Evolutionary conservation across 2,113 vertebrate genomes (phyloP), one percentile per base, ranked within the genome.

Genomic region (Pedionomus torquatus): DNA sequence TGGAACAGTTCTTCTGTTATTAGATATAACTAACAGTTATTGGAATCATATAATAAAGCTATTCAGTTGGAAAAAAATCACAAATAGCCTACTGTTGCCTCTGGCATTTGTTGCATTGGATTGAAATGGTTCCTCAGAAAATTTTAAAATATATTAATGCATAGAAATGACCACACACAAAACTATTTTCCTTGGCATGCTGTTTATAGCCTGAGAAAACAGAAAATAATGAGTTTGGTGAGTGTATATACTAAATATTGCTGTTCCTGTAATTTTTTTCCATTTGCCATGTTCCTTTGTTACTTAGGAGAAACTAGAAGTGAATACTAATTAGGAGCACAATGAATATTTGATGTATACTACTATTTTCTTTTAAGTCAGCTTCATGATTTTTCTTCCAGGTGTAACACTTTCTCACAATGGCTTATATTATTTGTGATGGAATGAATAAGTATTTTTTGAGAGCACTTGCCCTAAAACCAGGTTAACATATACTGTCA

Each of bases 221-320:
- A 68, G 20, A 94, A 96, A 98, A 96, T 95, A 97, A 97, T 95
- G 78, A 95, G 87, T 95, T 95, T 97, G 65, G 74, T 97, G 72
- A 95, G 75, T 5, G 58, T 95, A 25, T 95, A 91, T 97, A 97
- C 97, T 97, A 97, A 97, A 95, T 96, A 97, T 87, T 92, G 87
- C 82, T 83, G 46, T 68, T n/a, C 49, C 70, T 88, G 71, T 95
- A 61, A 44, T 89, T 95, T 97, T 94, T 94, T 95, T 61, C 55
- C 78, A 93, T 97, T 97, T 97, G 60, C 41, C 63, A 8, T 92
- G 44, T 95, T 97, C 41, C 44, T 92, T 66, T 96, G 57, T 90
- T 96, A 94, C 69, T 95, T 95, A 77, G 63, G 52, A 97, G 88
- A 88, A 97, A 96, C 55, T 87, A 64, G 37, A 95, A 96, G 95